Evolutionary conservation across 2,888 invertebrate genomes (phyloP).

Genomic region (Seira musarum): DNA sequence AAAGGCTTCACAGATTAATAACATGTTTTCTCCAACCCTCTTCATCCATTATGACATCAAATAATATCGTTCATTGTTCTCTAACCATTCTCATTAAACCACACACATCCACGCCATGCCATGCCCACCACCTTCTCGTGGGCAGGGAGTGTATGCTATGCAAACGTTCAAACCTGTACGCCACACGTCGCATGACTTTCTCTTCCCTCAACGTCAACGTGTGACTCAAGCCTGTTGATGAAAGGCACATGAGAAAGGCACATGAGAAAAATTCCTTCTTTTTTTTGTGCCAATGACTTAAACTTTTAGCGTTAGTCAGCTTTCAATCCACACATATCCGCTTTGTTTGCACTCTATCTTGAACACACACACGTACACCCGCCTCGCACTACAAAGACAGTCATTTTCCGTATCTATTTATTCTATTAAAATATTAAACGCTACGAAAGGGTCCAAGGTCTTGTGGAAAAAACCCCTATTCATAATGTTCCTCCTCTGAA

Average conservation of each 20-base stretch:
- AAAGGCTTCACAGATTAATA: not conserved
- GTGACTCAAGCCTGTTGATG: no score
- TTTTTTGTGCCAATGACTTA: not conserved
- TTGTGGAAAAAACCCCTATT: not conserved
- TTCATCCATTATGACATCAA: not conserved
- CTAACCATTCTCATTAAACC: not conserved
- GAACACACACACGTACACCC: no score
- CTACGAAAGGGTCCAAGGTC: not conserved
- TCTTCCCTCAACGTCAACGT: no score
- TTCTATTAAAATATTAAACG: not conserved
- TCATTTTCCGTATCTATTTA: not conserved
- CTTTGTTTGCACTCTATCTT: no score
- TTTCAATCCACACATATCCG: not conserved
- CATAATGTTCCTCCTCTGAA: no score
- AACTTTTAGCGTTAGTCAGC: not conserved
- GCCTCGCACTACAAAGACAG: not conserved
- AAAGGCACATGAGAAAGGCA: not conserved
- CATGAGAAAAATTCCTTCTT: not conserved
- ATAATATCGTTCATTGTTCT: not conserved
- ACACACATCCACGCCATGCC: no score
- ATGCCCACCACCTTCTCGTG: no score
- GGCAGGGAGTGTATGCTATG: no score
- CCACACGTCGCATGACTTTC: no score
- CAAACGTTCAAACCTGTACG: no score
- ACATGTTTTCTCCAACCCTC: no score